Base-by-base conservation (phyloP, 2,888 invertebrate species). In the Epinotia bilunana region DNA sequence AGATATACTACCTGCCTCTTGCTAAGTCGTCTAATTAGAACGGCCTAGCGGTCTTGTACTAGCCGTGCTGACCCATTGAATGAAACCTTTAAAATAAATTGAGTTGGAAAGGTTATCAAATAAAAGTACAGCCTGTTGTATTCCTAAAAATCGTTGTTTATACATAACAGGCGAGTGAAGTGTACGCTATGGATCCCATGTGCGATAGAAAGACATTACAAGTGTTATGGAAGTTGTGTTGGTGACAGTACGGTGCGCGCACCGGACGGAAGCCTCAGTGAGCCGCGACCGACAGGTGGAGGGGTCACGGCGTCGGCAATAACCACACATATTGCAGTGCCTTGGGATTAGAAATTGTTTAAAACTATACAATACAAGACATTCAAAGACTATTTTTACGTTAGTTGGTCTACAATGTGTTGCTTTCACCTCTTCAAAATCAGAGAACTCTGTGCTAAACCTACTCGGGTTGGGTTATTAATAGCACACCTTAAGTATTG, bases 261-360 rank as follows among this genome's bases (percentile, higher is more conserved):
- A 57, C 67, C 69, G 72, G 60, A 73, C 53, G 57, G 68, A 62
- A 72, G 73, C 72, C 78, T 79, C 81, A 79, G 79, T 86, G 81
- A 85, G 78, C 83, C 85, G 81, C 79, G 82, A 83, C 83, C 79
- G 80, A 74, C 84, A 85, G 86, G 84, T 84, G 87, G 70, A 49
- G n/a, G 70, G 76, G 76, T 73, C 77, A 70, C 74, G 76, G 76
- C 64, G 49, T 39, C 7, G 39, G 64, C 60, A 13, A 4, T 46
- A 67, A 57, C 70, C 55, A 67, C 60, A 64, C 18, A 16, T 53
- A 53, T 13, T n/a, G n/a, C 63, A 0, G 13, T 55, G 16, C 39
- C 39, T 58, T 28, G 33, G 39, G 11, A 57, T 74, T 53, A 23
- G 23, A 46, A 62, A 53, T 60, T 57, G 33, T 61, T 49, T 61